These are phyloP conservation scores for Synergus umbraculus DNA, from an alignment of 2,888 invertebrate genomes.

Conservation along the genomic window DNA sequence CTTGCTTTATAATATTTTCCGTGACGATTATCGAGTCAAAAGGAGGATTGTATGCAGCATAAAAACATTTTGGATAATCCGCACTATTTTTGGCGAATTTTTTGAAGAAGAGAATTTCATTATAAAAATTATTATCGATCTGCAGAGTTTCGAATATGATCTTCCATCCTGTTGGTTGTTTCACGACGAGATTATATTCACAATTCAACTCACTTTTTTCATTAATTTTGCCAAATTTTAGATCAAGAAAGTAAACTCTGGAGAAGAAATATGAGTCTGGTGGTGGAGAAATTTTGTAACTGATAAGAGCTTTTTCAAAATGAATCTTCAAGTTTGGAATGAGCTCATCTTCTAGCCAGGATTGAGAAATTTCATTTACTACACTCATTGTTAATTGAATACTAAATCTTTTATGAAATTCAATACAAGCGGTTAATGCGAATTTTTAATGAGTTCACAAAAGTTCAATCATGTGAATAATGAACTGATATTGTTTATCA, in stretches of 20 bases:
- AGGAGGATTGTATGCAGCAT: slow-evolving; percentile 44
- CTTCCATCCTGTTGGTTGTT: background rate
- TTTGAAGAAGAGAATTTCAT: slow-evolving; percentile 71
- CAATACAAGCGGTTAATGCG: background rate
- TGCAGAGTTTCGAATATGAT: background rate
- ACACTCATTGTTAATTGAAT: background rate
- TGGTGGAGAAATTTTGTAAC: slow-evolving; percentile 47
- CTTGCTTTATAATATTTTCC: slow-evolving; percentile 60
- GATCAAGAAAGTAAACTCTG: background rate
- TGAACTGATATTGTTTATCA: too few species aligned
- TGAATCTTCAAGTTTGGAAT: slow-evolving; percentile 43
- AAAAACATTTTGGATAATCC: slow-evolving; percentile 51
- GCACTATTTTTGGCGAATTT: slow-evolving; percentile 45
- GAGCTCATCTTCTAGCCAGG: slow-evolving; percentile 44
- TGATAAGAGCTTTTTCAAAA: slow-evolving; percentile 43
- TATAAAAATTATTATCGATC: slow-evolving; percentile 58
- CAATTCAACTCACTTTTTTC: background rate
- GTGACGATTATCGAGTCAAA: slow-evolving; percentile 57
- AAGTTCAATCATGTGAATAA: too few species aligned
- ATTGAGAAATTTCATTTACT: background rate
- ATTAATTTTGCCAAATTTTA: background rate
- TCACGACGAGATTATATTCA: background rate
- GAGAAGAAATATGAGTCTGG: slow-evolving; percentile 48
- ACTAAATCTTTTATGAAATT: background rate
- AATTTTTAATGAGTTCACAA: too few species aligned